A percentile compares a stretch with the other conserved stretches of the same genome.
Conservation (phyloP, 2,888 invertebrate genomes). For the Drepana falcataria region DNA sequence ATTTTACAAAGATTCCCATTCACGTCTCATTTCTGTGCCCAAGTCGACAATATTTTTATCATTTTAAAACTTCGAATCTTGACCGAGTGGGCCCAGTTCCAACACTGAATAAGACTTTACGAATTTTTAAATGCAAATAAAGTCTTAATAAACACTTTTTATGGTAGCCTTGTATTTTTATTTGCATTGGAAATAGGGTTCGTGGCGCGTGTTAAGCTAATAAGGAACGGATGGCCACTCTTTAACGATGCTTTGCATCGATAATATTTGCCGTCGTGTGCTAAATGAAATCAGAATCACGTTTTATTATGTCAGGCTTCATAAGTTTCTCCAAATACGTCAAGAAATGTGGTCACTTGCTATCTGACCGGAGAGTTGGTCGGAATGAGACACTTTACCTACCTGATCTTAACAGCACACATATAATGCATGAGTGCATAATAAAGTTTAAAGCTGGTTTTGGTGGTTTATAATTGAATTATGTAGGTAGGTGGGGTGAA, state of each 20-base stretch:
- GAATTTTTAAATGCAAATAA: conserved; percentile 71
- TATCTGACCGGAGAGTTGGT: conserved; percentile 19
- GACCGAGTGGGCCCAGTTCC: conserved; percentile 45
- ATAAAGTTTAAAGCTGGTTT: not conserved
- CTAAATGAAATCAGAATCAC: conserved; percentile 46
- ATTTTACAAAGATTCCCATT: conserved; percentile 62
- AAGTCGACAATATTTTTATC: conserved; percentile 60
- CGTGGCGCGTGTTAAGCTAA: conserved; percentile 68
- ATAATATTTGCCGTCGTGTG: conserved; percentile 53
- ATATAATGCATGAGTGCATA: not conserved
- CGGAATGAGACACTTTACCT: conserved; percentile 13
- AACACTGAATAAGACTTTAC: conserved; percentile 70
- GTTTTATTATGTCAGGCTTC: conserved; percentile 48
- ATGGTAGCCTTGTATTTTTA: conserved; percentile 70
- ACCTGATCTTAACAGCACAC: conserved; percentile 13
- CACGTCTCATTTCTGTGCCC: conserved; percentile 61
- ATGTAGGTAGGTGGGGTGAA: conserved; percentile 4
- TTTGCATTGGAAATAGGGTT: conserved; percentile 67
- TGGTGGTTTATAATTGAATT: not conserved
- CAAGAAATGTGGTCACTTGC: conserved; percentile 31
- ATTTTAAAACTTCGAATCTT: conserved; percentile 66
- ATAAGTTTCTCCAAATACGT: conserved; percentile 46
- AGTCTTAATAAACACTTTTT: conserved; percentile 74
- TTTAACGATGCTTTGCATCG: conserved; percentile 56
- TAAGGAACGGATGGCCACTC: conserved; percentile 65